Conservation (phyloP, 2,797 vertebrate species). For the Philypnodon macrostomus region DNA sequence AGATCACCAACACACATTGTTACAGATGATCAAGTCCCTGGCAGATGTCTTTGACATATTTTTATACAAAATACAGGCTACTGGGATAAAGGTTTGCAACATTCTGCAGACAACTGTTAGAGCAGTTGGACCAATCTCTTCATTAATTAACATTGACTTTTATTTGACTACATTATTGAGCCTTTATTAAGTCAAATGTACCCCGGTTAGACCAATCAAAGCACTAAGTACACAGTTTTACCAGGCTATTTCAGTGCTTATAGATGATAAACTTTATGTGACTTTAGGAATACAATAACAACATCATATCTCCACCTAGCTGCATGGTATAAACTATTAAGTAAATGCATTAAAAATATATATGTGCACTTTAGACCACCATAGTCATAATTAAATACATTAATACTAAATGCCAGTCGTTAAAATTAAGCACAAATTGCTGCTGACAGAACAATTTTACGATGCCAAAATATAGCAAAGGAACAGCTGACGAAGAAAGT, state of each 20-base stretch:
- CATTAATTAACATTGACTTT: too few species aligned
- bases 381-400: not conserved
- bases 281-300: not conserved
- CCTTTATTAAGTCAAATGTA: too few species aligned
- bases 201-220: too few species aligned
- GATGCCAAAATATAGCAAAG: rapidly evolving
- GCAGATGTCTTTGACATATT: conserved; percentile 51
- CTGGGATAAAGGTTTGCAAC: too few species aligned
- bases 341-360: too few species aligned
- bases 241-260: too few species aligned
- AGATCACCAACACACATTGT: conserved; percentile 41
- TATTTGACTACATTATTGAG: too few species aligned
- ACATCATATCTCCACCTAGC: conserved; percentile 60
- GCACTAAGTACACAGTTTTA: too few species aligned
- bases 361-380: not conserved
- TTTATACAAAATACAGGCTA: too few species aligned
- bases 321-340: conserved; percentile 29
- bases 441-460: not conserved
- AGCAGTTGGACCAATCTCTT: not conserved
- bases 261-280: not conserved
- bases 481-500: conserved; percentile 16
- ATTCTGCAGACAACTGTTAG: too few species aligned
- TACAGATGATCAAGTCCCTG: conserved; percentile 61
- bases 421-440: too few species aligned
- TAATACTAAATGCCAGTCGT: not conserved